Evolutionary conservation across 2,888 invertebrate genomes (phyloP).

Genomic region (Caenorhabditis parvicauda): DNA sequence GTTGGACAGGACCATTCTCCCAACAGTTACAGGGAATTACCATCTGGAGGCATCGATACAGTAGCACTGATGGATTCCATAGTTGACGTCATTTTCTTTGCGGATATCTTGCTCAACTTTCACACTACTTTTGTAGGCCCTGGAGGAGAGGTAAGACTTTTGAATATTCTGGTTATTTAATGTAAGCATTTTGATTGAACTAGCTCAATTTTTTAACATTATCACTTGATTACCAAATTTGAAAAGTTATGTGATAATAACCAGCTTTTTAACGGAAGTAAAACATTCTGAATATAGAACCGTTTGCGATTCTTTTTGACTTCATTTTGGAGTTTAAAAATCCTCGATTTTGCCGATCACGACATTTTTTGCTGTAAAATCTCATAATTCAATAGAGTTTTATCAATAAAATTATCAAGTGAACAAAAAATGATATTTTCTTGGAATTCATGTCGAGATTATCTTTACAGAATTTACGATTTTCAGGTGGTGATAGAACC

Average conservation of each 20-base stretch:
- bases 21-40: conserved; percentile 35
- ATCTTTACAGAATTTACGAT: neutral
- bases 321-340: too few species aligned
- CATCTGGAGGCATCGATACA: conserved; percentile 51
- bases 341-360: too few species aligned
- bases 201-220: neutral
- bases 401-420: too few species aligned
- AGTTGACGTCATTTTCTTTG: conserved; percentile 99
- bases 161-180: neutral
- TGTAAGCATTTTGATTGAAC: neutral
- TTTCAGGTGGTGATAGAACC: conserved; percentile 88
- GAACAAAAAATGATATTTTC: too few species aligned
- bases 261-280: neutral
- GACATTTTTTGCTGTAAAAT: too few species aligned
- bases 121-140: conserved; percentile 98
- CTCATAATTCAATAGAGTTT: too few species aligned
- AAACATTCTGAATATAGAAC: too few species aligned
- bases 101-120: conserved; percentile 99
- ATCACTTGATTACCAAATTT: conserved; percentile 3
- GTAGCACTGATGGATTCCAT: conserved; percentile 73
- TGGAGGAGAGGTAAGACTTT: conserved; percentile 65
- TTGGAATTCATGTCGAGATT: too few species aligned
- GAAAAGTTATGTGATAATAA: neutral
- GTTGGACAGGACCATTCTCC: too few species aligned
- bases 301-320: too few species aligned